Evolutionary conservation across 2,113 vertebrate genomes (phyloP).

Genomic region (Chlorocebus sabaeus): DNA sequence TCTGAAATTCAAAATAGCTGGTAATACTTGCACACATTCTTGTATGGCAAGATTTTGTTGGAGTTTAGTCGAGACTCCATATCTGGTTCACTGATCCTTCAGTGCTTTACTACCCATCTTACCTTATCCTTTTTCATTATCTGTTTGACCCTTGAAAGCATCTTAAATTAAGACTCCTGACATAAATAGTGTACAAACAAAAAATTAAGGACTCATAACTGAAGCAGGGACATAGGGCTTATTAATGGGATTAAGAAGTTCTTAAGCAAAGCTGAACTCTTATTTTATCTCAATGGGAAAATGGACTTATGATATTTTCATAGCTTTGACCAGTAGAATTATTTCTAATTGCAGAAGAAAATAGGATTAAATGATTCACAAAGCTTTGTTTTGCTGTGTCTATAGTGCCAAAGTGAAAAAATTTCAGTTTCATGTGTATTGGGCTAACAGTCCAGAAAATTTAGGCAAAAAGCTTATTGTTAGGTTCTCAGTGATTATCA

Average conservation of each 20-base stretch:
- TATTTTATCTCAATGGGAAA: not conserved
- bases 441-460: not conserved
- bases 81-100: not conserved
- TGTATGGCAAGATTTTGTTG: not conserved
- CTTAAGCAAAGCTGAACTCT: not conserved
- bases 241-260: not conserved
- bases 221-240: not conserved
- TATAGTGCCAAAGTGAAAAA: not conserved
- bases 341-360: conserved; percentile 2
- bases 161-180: not conserved
- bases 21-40: not conserved
- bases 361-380: not conserved
- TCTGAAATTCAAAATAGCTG: not conserved
- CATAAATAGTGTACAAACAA: not conserved
- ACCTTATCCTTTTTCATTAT: not conserved
- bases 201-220: not conserved
- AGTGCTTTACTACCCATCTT: not conserved
- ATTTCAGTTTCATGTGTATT: not conserved
- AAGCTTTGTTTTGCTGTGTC: not conserved
- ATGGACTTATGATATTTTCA: not conserved
- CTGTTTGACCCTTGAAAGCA: not conserved
- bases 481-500: not conserved
- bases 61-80: not conserved
- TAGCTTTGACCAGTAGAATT: not conserved
- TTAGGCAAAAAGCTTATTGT: not conserved